phyloP scores from a whole-genome alignment of 2,888 invertebrate genomes.

The Leptopilina syphax region DNA sequence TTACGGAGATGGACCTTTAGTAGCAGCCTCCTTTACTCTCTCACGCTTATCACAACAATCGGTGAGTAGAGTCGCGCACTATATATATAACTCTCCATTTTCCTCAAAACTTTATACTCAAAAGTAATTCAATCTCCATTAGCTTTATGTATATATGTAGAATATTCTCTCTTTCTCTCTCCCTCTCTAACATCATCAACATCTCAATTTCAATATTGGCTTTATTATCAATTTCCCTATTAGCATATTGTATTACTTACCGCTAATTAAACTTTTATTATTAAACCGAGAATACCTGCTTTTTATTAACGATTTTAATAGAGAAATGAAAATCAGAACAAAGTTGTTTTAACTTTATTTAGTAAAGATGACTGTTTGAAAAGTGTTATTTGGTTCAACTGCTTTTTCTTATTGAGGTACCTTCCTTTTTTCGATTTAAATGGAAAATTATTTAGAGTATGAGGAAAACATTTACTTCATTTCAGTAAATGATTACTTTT shows the following conservation, averaged over 20 bases:
- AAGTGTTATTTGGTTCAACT: no score
- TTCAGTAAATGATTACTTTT: no score
- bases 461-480: no score
- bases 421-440: no score
- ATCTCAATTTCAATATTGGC: conserved; percentile 55
- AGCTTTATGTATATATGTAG: conserved; percentile 26
- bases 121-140: conserved; percentile 5
- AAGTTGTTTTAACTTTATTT: no score
- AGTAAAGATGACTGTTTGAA: no score
- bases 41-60: conserved; percentile 96
- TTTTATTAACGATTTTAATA: neutral
- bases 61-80: conserved; percentile 81
- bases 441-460: no score
- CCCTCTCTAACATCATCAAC: conserved; percentile 47
- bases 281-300: neutral
- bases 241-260: neutral
- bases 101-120: neutral
- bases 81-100: neutral
- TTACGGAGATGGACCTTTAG: conserved; percentile 93
- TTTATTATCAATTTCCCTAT: conserved; percentile 43
- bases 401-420: no score
- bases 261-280: neutral
- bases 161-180: no score
- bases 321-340: no score
- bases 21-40: conserved; percentile 93